Percentiles rank a stretch among this genome's conserved stretches.
phyloP scores from a whole-genome alignment of 2,888 invertebrate species.

The Sipunculus nudus region DNA sequence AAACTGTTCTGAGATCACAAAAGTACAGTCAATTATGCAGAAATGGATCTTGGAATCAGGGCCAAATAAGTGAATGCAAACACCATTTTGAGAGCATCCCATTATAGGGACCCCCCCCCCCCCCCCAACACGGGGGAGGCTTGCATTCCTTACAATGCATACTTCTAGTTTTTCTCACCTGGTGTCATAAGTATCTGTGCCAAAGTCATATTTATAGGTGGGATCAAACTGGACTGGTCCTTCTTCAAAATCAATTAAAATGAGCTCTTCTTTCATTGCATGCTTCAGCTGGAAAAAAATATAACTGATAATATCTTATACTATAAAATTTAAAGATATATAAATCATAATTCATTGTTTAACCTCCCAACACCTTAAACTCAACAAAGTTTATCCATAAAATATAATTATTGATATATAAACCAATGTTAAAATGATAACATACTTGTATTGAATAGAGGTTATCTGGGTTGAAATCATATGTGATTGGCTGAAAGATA shows the following conservation, averaged over 20 bases:
- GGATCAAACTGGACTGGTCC: conserved; percentile 91
- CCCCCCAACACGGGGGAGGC: too few species aligned
- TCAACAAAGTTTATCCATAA: background rate
- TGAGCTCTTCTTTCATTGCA: conserved; percentile 73
- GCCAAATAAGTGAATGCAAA: too few species aligned
- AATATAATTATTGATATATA: background rate
- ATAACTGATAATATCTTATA: background rate
- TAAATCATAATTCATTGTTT: background rate
- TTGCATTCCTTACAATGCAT: too few species aligned
- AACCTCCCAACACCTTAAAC: background rate
- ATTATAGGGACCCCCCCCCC: too few species aligned
- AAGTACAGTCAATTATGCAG: too few species aligned
- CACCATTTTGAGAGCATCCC: too few species aligned
- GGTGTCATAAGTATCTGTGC: conserved; percentile 90
- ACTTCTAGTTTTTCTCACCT: too few species aligned
- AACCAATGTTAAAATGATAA: background rate
- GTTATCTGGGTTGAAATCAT: too few species aligned
- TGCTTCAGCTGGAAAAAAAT: conserved; percentile 49
- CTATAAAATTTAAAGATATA: background rate
- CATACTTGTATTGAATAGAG: background rate
- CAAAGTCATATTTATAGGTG: conserved; percentile 95
- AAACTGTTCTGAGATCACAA: too few species aligned
- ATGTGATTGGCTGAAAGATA: too few species aligned
- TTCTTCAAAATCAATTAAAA: conserved; percentile 88
- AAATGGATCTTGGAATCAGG: too few species aligned